These are phyloP conservation scores for Polyommatus icarus DNA, from an alignment of 2,888 invertebrate genomes.

Conservation along the genomic window DNA sequence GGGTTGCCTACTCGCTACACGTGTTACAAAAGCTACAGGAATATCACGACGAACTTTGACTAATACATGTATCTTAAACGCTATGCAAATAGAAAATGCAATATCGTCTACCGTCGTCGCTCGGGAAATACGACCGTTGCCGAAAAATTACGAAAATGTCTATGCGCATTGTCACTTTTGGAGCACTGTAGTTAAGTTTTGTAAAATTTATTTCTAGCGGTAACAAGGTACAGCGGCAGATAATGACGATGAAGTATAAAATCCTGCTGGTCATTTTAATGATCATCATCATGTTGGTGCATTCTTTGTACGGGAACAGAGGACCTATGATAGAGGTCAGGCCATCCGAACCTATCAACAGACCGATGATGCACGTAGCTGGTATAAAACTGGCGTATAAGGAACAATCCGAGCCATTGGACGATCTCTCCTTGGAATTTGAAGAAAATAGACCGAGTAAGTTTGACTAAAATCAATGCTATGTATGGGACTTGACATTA, in stretches of 20 bases:
- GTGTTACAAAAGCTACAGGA: too few species aligned
- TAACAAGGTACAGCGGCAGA: neutral
- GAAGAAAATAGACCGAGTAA: conserved; percentile 50
- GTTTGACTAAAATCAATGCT: neutral
- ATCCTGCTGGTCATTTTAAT: neutral
- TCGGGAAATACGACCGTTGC: too few species aligned
- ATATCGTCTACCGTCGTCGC: too few species aligned
- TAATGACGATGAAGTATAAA: neutral
- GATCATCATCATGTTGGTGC: neutral
- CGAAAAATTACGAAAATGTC: too few species aligned
- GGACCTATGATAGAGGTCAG: neutral
- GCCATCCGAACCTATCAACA: conserved; percentile 35
- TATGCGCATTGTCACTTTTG: too few species aligned
- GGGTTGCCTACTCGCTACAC: too few species aligned
- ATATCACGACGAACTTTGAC: too few species aligned
- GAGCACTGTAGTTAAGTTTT: too few species aligned
- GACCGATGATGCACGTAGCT: conserved; percentile 53
- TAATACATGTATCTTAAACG: too few species aligned
- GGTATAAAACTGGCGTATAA: conserved; percentile 50
- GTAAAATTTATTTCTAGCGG: neutral
- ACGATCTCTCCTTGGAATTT: conserved; percentile 51
- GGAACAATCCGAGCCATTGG: conserved; percentile 41
- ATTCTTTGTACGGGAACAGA: neutral
- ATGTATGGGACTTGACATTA: too few species aligned
- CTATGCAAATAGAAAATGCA: too few species aligned